A percentile compares a stretch with the other conserved stretches of the same genome.
Evolutionary conservation across 2,797 vertebrate species (phyloP).

Genomic region (Clamator glandarius): DNA sequence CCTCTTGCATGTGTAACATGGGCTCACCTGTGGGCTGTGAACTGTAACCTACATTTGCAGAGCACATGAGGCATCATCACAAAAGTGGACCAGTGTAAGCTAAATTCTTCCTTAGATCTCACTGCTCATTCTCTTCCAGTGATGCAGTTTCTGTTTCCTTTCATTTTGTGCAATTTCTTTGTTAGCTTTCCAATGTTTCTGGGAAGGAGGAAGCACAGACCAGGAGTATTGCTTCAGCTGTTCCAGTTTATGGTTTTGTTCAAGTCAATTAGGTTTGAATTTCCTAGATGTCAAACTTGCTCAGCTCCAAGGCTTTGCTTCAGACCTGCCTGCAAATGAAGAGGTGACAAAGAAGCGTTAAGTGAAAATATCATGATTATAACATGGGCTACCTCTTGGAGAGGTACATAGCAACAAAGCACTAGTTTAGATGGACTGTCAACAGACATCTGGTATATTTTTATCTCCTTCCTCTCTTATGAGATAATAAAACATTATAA

Average conservation of each 20-base stretch:
- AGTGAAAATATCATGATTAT: not conserved
- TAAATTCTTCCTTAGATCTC: not conserved
- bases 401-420: not conserved
- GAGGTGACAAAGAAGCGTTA: not conserved
- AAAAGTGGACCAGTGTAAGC: fast-evolving
- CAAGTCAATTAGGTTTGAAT: not conserved
- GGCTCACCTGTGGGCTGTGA: not conserved
- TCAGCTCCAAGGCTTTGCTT: not conserved
- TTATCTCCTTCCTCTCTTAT: not conserved
- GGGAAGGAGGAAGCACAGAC: not conserved
- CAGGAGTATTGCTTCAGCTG: not conserved
- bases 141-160: not conserved
- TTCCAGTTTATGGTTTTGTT: not conserved
- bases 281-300: not conserved
- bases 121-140: fast-evolving
- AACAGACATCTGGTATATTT: not conserved
- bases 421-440: not conserved
- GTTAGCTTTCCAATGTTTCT: not conserved
- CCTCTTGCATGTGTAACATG: fast-evolving
- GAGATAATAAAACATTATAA: not conserved
- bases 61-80: fast-evolving
- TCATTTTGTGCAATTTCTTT: not conserved
- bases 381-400: not conserved
- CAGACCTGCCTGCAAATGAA: not conserved
- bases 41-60: not conserved